Evolutionary conservation across 2,113 vertebrate genomes (phyloP).

Genomic region (Mesembrinibis cayennensis): DNA sequence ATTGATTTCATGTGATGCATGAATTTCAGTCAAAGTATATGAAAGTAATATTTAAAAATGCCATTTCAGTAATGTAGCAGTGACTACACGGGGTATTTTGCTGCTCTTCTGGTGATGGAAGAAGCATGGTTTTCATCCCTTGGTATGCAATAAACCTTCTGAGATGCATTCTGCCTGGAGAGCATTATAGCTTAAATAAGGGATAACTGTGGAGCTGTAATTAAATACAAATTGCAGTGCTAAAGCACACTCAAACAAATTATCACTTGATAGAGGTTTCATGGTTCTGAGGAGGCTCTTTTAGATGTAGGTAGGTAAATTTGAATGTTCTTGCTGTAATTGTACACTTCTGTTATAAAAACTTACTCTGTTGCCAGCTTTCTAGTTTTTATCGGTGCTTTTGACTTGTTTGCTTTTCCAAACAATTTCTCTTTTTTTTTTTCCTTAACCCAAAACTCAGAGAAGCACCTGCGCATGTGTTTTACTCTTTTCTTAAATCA

Average conservation of each 20-base stretch:
- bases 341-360: background rate
- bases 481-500: background rate
- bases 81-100: background rate
- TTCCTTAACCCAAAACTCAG: background rate
- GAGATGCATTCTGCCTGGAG: conserved; percentile 10
- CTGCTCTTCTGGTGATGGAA: background rate
- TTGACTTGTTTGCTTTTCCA: background rate
- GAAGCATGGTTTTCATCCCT: background rate
- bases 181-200: background rate
- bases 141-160: background rate
- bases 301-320: background rate
- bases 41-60: conserved; percentile 24
- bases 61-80: background rate
- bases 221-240: conserved; percentile 30
- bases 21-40: conserved; percentile 9
- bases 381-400: background rate
- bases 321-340: conserved; percentile 5
- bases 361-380: background rate
- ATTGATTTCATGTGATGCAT: background rate
- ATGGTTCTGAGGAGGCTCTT: conserved; percentile 22
- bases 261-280: background rate
- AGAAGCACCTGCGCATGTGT: background rate
- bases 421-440: background rate
- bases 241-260: conserved; percentile 8
- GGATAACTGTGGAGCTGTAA: conserved; percentile 24